These are phyloP conservation scores for Psephotus haematonotus DNA, from an alignment of 2,113 vertebrate genomes.

Conservation along the genomic window DNA sequence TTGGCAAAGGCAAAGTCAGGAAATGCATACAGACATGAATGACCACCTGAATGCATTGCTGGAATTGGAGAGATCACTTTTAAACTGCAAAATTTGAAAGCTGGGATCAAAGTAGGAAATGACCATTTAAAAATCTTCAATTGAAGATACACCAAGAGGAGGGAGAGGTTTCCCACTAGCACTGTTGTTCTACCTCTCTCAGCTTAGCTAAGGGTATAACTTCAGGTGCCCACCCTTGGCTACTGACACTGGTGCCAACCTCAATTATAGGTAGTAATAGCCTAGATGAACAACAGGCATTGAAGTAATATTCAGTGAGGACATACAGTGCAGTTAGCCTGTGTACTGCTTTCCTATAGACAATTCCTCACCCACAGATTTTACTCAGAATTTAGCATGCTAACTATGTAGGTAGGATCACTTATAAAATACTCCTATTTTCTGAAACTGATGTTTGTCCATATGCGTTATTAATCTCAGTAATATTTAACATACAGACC, in stretches of 20 bases:
- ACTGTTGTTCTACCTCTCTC: not conserved
- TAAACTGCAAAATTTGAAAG: not conserved
- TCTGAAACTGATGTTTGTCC: not conserved
- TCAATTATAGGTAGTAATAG: rapidly evolving
- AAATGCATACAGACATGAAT: rapidly evolving
- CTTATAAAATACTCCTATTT: not conserved
- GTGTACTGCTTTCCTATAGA: not conserved
- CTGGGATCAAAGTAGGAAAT: not conserved
- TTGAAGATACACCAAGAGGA: not conserved
- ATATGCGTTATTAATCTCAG: not conserved
- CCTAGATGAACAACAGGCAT: rapidly evolving
- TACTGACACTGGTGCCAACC: not conserved
- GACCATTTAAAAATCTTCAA: not conserved
- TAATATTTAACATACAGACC: not conserved
- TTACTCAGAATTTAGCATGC: not conserved
- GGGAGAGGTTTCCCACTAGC: not conserved
- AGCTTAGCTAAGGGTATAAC: not conserved
- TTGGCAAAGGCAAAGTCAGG: not conserved
- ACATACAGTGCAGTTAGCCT: not conserved
- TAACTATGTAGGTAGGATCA: not conserved
- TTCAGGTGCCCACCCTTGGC: not conserved
- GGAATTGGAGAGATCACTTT: not conserved
- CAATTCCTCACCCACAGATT: not conserved
- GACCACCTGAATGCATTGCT: not conserved
- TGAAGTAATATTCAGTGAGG: not conserved